These are phyloP conservation scores for Pedicia rivosa DNA, from an alignment of 2,888 invertebrate species.

Conservation along the genomic window DNA sequence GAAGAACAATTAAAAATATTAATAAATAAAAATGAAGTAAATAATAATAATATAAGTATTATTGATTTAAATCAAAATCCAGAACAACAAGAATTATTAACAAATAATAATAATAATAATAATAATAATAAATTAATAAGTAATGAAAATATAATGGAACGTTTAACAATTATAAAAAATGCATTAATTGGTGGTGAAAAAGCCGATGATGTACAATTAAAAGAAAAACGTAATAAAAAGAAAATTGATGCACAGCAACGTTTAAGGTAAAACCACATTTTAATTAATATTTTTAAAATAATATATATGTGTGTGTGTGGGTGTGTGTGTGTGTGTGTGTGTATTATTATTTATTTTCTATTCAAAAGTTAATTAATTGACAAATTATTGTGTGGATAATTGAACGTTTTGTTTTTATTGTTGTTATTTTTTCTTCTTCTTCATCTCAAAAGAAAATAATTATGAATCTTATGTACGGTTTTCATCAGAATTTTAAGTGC, in stretches of 20 bases:
- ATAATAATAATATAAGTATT: conserved; percentile 6
- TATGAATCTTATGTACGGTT: too few species aligned
- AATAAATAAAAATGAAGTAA: conserved; percentile 8
- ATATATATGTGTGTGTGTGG: neutral
- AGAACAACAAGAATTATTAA: neutral
- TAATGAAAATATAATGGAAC: conserved; percentile 13
- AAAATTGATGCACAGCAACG: conserved; percentile 49
- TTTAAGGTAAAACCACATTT: neutral
- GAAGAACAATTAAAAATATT: conserved; percentile 16
- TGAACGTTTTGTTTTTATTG: too few species aligned
- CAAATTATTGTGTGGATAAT: too few species aligned
- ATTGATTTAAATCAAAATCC: too few species aligned
- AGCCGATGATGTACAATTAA: conserved; percentile 51
- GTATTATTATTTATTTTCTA: too few species aligned
- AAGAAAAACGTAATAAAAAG: conserved; percentile 48
- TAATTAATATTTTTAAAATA: neutral
- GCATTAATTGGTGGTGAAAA: conserved; percentile 68
- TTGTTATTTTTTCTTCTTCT: too few species aligned
- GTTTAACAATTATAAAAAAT: conserved; percentile 47
- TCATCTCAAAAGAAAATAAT: too few species aligned
- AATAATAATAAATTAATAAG: conserved; percentile 1
- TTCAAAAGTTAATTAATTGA: too few species aligned
- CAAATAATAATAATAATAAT: conserved; percentile 7
- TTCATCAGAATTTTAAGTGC: too few species aligned
- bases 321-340: too few species aligned